Evolutionary conservation across 1,140 invertebrate species (phyloP).

Genomic region (Hesperophylax magnus): DNA sequence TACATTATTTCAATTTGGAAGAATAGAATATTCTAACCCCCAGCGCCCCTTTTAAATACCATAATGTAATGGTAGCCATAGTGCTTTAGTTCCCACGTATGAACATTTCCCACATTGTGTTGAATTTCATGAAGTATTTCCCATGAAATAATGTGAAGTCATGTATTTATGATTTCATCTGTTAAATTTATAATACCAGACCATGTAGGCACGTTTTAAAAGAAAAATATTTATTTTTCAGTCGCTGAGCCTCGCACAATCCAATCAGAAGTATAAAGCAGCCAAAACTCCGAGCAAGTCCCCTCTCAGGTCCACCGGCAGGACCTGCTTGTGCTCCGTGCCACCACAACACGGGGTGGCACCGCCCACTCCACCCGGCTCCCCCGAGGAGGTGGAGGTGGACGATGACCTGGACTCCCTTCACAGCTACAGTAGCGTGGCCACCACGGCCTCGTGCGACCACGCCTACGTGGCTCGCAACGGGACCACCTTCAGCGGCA

Average conservation of each 20-base stretch:
- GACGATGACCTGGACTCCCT: slow-evolving; percentile 84
- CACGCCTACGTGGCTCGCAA: slow-evolving; percentile 85
- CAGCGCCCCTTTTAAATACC: no score
- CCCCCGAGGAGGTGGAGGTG: slow-evolving; percentile 71
- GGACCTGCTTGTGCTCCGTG: slow-evolving; percentile 29
- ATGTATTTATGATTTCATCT: no score
- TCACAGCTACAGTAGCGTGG: slow-evolving; percentile 81
- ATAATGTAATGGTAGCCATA: no score
- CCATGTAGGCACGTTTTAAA: no score
- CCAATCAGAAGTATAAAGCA: slow-evolving; percentile 60
- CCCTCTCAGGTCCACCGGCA: slow-evolving; percentile 12
- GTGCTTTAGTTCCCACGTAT: no score
- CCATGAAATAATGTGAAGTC: no score
- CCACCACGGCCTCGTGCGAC: slow-evolving; percentile 81
- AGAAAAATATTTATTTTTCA: no score
- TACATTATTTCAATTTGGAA: no score
- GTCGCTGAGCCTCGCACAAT: background rate
- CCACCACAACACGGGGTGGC: slow-evolving; percentile 51
- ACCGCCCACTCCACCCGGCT: slow-evolving; percentile 72
- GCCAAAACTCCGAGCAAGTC: slow-evolving; percentile 59
- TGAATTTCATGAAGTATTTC: no score
- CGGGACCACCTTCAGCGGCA: slow-evolving; percentile 81
- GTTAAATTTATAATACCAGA: no score
- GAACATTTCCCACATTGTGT: no score
- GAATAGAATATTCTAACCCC: no score